Base-by-base conservation (phyloP, 2,888 invertebrate species). In the Eugnorisma glareosa region DNA sequence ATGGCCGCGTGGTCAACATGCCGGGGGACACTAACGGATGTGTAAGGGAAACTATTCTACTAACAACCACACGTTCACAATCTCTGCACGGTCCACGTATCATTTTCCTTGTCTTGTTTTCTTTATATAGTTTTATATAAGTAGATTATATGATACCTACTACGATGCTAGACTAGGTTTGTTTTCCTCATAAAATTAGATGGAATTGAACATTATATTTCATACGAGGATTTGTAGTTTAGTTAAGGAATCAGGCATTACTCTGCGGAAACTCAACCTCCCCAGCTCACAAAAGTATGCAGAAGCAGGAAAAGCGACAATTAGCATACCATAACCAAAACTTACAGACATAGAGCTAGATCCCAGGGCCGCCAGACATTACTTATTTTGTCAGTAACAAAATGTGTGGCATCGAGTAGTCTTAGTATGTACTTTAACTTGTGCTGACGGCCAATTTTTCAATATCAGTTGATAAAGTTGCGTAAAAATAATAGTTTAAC, bases 21-120 rank as follows among this genome's bases (percentile, higher is more conserved):
- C 63, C 51, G 63, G 48, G 72, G 63, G 64, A 70, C 70, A 73
- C n/a, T 66, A 61, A 79, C 57, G 63, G 82, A 77, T 75, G 75
- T 79, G 28, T 71, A 63, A 67, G 73, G 59, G 67, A 57, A 67
- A 82, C 72, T 75, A 59, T 68, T 72, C 63, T n/a, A 75, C 59
- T 63, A 61, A 72, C 66, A 63, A 67, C 63, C 71, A 75, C 73
- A 57, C 43, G 66, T 57, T 74, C 24, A 57, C 79, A 81, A 81
- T 74, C 72, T 76, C 72, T 74, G 71, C 67, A n/a, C 63, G 66
- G 40, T 24, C 48, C n/a, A 35, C 24, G 24, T 18, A 40, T 61
- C 5, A 81, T 79, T 77, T 81, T 77, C 35, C 37, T 66, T 64
- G 31, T 35, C 4, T n/a, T 63, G 2, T 73, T 40, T 77, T 40